phyloP scores from a whole-genome alignment of 30 jellyfish, hydroid and myxozoan species.

The Euphysa ruthae region DNA sequence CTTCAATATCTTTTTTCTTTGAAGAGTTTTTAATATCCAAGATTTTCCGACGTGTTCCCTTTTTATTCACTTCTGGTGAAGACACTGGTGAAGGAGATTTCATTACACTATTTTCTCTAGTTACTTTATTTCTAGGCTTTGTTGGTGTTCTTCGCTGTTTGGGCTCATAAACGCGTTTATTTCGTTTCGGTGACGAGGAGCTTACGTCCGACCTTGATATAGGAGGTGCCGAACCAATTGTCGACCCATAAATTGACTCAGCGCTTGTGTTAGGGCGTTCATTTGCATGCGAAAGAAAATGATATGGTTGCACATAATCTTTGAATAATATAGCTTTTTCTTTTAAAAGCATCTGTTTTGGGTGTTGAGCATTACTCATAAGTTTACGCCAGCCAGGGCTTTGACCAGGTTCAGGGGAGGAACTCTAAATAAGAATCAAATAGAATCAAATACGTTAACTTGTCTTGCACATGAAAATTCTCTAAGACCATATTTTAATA shows the following conservation, averaged over 20 bases:
- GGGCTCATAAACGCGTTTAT: conserved; percentile 33
- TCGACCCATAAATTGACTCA: conserved; percentile 84
- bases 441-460: neutral
- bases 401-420: conserved; percentile 81
- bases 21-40: conserved; percentile 2
- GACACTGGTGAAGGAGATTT: conserved; percentile 20
- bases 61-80: conserved; percentile 19
- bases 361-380: conserved; percentile 87
- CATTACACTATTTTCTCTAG: neutral
- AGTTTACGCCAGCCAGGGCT: conserved; percentile 97
- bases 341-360: conserved; percentile 51
- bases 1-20: neutral
- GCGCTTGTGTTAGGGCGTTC: conserved; percentile 81
- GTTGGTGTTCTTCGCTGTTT: conserved; percentile 20
- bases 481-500: too few species aligned
- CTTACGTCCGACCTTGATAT: conserved; percentile 13
- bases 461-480: neutral
- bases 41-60: conserved; percentile 18
- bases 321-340: conserved; percentile 87
- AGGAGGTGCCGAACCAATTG: conserved; percentile 43
- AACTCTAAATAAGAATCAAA: neutral
- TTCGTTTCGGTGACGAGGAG: conserved; percentile 29
- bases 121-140: conserved; percentile 4
- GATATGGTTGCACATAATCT: conserved; percentile 89
- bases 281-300: conserved; percentile 49